Conservation (phyloP, 2,113 vertebrate genomes). For the Brachyhypopomus occidentalis region DNA sequence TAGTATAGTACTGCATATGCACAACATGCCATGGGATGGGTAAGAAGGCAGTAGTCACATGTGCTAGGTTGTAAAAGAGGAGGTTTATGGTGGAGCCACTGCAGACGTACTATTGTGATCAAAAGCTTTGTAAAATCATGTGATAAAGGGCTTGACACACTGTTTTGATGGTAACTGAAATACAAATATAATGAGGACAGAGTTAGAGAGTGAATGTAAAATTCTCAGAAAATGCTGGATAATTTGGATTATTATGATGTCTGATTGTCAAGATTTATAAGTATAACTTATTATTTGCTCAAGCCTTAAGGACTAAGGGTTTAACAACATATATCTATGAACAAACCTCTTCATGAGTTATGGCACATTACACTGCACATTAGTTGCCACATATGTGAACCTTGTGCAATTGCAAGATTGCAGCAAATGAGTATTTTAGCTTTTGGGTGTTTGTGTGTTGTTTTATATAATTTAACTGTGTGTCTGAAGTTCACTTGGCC, state of each 20-base stretch:
- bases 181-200: slow-evolving; percentile 23
- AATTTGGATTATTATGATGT: not conserved
- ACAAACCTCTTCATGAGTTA: slow-evolving; percentile 10
- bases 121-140: slow-evolving; percentile 26
- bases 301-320: not conserved
- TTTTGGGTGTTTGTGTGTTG: slow-evolving; percentile 21
- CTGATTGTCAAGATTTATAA: not conserved
- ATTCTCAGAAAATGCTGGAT: not conserved
- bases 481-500: slow-evolving; percentile 23
- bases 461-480: slow-evolving; percentile 33
- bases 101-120: slow-evolving; percentile 49
- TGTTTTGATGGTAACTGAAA: slow-evolving; percentile 34
- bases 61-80: slow-evolving; percentile 35
- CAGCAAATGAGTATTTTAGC: slow-evolving; percentile 23
- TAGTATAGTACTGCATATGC: not conserved
- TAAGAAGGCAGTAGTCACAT: slow-evolving; percentile 22
- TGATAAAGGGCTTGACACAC: slow-evolving; percentile 28
- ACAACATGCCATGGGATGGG: not conserved
- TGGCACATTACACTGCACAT: not conserved
- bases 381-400: slow-evolving; percentile 6
- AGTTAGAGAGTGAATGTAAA: slow-evolving; percentile 8
- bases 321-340: not conserved
- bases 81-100: slow-evolving; percentile 39
- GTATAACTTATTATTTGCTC: slow-evolving; percentile 3
- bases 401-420: not conserved